Evolutionary conservation across 1,140 invertebrate species (phyloP).

Genomic region (Trichogramma pretiosum): DNA sequence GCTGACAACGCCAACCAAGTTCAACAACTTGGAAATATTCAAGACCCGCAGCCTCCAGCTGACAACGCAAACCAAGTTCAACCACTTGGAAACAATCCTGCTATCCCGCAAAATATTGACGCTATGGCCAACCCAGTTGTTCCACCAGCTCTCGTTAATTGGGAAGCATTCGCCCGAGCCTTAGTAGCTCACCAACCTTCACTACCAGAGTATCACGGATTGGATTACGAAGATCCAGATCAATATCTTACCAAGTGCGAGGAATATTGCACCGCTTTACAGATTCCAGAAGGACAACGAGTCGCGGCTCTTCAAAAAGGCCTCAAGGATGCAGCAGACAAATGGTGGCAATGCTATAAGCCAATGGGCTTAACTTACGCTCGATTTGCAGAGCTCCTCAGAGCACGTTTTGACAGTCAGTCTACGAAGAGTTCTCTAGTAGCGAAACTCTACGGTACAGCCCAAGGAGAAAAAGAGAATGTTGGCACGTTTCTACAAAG

Average conservation of each 20-base stretch:
- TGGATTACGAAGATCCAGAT: neutral
- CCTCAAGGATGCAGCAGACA: neutral
- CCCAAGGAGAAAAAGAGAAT: neutral
- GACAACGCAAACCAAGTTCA: too few relatives aligned
- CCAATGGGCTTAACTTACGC: neutral
- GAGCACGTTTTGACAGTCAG: neutral
- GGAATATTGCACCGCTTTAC: neutral
- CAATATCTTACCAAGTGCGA: neutral
- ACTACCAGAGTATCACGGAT: neutral
- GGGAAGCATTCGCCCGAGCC: neutral
- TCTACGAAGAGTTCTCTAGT: too few relatives aligned
- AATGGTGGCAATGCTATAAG: constrained; percentile 7
- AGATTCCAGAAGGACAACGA: neutral
- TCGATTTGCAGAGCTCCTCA: neutral
- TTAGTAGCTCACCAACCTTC: neutral
- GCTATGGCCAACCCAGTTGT: too few relatives aligned
- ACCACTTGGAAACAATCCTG: too few relatives aligned
- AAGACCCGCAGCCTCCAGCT: too few relatives aligned
- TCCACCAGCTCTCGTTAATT: too few relatives aligned
- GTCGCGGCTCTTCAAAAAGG: neutral
- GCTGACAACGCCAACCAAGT: too few relatives aligned
- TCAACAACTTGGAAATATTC: too few relatives aligned
- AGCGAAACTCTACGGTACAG: neutral
- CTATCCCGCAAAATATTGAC: too few relatives aligned
- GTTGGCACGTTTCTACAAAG: neutral